A percentile compares a stretch with the other conserved stretches of the same genome.
These are phyloP conservation scores for Sebastes hubbsi DNA, from an alignment of 2,797 vertebrate species.

Conservation along the genomic window DNA sequence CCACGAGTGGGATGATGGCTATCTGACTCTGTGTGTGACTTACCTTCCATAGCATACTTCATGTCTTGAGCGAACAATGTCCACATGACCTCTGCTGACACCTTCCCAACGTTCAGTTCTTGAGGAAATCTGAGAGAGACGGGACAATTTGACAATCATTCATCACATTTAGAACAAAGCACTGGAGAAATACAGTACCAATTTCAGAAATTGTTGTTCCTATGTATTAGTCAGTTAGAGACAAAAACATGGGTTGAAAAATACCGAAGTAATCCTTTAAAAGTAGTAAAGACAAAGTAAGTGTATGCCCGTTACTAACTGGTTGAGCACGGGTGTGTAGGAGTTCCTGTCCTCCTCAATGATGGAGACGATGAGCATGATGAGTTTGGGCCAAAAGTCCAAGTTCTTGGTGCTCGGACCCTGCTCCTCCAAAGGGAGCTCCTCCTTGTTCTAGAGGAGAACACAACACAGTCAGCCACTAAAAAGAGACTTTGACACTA, in stretches of 20 bases:
- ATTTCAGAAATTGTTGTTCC: too few relatives aligned
- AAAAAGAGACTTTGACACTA: slow-evolving; percentile 31
- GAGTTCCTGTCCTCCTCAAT: slow-evolving; percentile 98
- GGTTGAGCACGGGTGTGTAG: slow-evolving; percentile 95
- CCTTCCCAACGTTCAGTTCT: slow-evolving; percentile 95
- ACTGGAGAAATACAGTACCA: background rate
- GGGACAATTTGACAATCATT: slow-evolving; percentile 21
- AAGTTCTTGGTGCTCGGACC: slow-evolving; percentile 96
- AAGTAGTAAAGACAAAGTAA: background rate
- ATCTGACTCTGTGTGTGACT: slow-evolving; percentile 28
- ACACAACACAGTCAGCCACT: background rate
- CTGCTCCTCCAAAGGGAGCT: slow-evolving; percentile 91
- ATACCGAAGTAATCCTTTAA: fast-evolving
- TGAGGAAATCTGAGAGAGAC: slow-evolving; percentile 91
- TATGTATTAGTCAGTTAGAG: too few relatives aligned
- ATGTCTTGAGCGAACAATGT: slow-evolving; percentile 96
- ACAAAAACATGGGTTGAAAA: too few relatives aligned
- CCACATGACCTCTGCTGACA: slow-evolving; percentile 99
- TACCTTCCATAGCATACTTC: slow-evolving; percentile 98
- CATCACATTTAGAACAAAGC: background rate
- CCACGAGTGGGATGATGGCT: background rate
- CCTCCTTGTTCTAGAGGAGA: slow-evolving; percentile 86
- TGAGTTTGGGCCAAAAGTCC: slow-evolving; percentile 99
- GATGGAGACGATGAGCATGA: slow-evolving; percentile 98
- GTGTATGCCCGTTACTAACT: slow-evolving; percentile 83